Evolutionary conservation across 2,888 invertebrate genomes (phyloP), one percentile per base, ranked within the genome.

Genomic region (Cataglyphis albicans): DNA sequence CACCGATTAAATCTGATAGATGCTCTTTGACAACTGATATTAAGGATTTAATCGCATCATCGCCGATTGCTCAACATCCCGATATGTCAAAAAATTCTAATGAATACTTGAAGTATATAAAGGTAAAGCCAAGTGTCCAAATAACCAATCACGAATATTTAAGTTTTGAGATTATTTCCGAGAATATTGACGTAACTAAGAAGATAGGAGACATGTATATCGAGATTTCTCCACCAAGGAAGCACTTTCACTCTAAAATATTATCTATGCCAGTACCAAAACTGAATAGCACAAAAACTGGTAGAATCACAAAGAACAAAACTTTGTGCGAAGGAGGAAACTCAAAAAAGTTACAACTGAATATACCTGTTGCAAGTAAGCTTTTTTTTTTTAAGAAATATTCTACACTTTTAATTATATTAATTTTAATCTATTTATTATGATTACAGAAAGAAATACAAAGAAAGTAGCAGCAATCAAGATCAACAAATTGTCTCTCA

Each of bases 301-400:
- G 78, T n/a, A 80, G 32, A 84, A 72, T 93, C 5, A 88, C 64
- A 0, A 93, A 93, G 73, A 92, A 92, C 0, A 92, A 91, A 80
- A 35, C 15, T 44, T 35, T 29, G 12, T 21, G 18, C 6, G 91
- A 91, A n/a, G 41, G 61, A 1, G 57, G 86, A 10, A 87, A 78
- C 32, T 74, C 87, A 6, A 93, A 90, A 73, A 92, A 89, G 48
- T 82, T 88, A 1, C 90, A 91, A 15, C 78, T 90, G 61, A 90
- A 85, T 57, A 83, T 86, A 41, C 87, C 87, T 25, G 78, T 85
- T 15, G 87, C 83, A 88, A 88, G 90, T 90, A 70, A 85, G 81
- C 84, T 6, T 0, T 38, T 0, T 38, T 0, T 25, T 29, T 7
- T 32, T 44, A 63, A 41, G 18, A 41, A 25, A 12, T 44, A 18